A percentile compares a stretch with the other conserved stretches of the same genome.
These are phyloP conservation scores for Catostomus latipinnis DNA, from an alignment of 2,797 vertebrate genomes.

Conservation along the genomic window DNA sequence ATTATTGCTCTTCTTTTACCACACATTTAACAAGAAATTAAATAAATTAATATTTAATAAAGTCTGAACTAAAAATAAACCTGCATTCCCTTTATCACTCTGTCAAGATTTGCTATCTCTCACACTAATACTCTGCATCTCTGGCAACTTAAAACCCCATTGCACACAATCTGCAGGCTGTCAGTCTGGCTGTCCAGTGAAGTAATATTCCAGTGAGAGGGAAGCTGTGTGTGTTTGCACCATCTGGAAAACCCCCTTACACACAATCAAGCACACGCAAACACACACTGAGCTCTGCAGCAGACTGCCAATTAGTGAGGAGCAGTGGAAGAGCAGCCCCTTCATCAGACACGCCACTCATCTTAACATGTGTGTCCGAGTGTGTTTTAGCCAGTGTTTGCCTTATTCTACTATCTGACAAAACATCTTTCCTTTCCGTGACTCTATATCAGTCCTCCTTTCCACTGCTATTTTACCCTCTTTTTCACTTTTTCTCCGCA, in stretches of 20 bases:
- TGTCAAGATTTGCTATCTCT: not conserved
- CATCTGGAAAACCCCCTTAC: slow-evolving; percentile 43
- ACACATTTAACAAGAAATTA: slow-evolving; percentile 1
- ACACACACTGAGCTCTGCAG: slow-evolving; percentile 46
- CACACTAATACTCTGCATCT: not conserved
- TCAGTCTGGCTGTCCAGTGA: slow-evolving; percentile 25
- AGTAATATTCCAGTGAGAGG: slow-evolving; percentile 6
- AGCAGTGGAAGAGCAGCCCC: slow-evolving; percentile 26
- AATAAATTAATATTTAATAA: slow-evolving; percentile 41
- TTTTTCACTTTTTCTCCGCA: not conserved
- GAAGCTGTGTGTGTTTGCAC: slow-evolving; percentile 37
- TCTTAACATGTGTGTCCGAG: slow-evolving; percentile 22
- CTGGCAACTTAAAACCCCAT: not conserved
- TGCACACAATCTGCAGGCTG: not conserved
- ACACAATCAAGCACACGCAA: slow-evolving; percentile 40
- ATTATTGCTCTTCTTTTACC: slow-evolving; percentile 11
- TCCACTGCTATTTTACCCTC: slow-evolving; percentile 15
- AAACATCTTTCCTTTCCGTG: slow-evolving; percentile 17
- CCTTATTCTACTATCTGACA: slow-evolving; percentile 50
- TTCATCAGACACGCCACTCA: slow-evolving; percentile 37
- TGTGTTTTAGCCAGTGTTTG: slow-evolving; percentile 39
- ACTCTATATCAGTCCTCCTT: slow-evolving; percentile 11
- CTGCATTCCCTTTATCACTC: not conserved
- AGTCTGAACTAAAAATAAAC: slow-evolving; percentile 42
- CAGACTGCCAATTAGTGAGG: slow-evolving; percentile 48